Percentiles rank a stretch among this genome's conserved stretches.
These are phyloP conservation scores for Ageneiosus marmoratus DNA, from an alignment of 2,113 vertebrate species.

Conservation along the genomic window DNA sequence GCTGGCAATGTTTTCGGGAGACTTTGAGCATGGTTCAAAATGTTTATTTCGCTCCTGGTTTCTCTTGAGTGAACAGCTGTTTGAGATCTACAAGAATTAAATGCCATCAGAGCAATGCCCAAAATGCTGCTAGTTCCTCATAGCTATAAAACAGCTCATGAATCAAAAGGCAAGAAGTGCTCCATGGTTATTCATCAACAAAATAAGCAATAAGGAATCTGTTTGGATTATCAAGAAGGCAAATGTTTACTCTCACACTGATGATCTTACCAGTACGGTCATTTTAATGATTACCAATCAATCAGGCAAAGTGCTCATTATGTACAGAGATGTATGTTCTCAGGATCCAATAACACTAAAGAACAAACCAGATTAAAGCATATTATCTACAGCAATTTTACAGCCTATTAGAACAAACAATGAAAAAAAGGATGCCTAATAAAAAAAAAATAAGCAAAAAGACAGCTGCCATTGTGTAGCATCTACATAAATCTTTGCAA, in stretches of 20 bases:
- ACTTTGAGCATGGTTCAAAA: constrained; percentile 51
- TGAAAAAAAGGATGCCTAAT: background rate
- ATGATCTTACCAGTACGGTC: constrained; percentile 39
- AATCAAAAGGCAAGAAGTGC: constrained; percentile 47
- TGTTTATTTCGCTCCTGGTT: constrained; percentile 51
- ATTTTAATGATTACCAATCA: constrained; percentile 40
- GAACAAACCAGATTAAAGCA: constrained; percentile 26
- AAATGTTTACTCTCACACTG: constrained; percentile 19
- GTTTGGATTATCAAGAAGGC: constrained; percentile 32
- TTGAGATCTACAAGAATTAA: constrained; percentile 52
- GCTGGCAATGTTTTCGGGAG: constrained; percentile 54
- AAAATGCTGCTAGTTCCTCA: constrained; percentile 45
- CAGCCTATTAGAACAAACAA: constrained; percentile 37
- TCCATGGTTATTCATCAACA: constrained; percentile 40
- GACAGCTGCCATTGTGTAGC: background rate
- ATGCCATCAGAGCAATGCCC: constrained; percentile 56
- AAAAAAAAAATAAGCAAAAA: background rate
- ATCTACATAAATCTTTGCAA: constrained; percentile 18
- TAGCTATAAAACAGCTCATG: constrained; percentile 49
- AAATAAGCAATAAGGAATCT: constrained; percentile 31
- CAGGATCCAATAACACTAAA: constrained; percentile 26
- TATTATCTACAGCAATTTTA: constrained; percentile 50
- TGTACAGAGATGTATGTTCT: background rate
- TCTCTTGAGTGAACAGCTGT: constrained; percentile 57
- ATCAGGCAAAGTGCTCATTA: constrained; percentile 35